Percentiles rank a stretch among this genome's conserved stretches.
Conservation (phyloP, 2,113 vertebrate genomes). For the Falcunculus frontatus region DNA sequence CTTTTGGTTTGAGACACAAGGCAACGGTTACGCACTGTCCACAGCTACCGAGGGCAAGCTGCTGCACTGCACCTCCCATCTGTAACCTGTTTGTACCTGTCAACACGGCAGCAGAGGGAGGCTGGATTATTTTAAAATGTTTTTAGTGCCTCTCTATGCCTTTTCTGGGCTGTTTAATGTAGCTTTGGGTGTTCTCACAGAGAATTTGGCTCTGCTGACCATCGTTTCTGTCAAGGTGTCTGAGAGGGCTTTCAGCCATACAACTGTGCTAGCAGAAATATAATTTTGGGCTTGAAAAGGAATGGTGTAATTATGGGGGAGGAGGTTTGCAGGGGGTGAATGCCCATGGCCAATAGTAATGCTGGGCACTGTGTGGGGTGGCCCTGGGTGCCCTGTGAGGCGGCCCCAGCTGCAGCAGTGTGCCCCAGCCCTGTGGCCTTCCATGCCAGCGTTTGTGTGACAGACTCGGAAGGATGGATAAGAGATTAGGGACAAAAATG, state of each 20-base stretch:
- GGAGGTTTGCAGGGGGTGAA: not conserved
- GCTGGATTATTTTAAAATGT: not conserved
- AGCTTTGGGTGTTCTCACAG: not conserved
- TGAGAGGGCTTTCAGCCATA: not conserved
- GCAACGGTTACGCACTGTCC: not conserved
- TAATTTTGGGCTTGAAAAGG: not conserved
- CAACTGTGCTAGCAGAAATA: not conserved
- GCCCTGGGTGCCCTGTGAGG: not conserved
- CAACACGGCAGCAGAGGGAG: not conserved
- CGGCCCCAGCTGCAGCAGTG: not conserved
- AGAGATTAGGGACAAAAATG: not conserved
- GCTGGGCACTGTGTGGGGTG: not conserved
- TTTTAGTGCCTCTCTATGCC: not conserved
- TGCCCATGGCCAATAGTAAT: accelerated
- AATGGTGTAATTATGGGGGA: not conserved
- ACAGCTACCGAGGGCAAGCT: not conserved
- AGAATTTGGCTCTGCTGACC: not conserved
- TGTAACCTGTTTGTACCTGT: not conserved
- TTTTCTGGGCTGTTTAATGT: not conserved
- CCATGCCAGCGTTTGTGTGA: accelerated
- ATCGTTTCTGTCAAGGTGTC: accelerated
- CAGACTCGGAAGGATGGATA: not conserved
- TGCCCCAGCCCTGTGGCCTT: accelerated
- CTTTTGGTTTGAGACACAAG: not conserved
- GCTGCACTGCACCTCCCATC: not conserved